These are phyloP conservation scores for Xylota segnis DNA, from an alignment of 2,888 invertebrate species.

Conservation along the genomic window DNA sequence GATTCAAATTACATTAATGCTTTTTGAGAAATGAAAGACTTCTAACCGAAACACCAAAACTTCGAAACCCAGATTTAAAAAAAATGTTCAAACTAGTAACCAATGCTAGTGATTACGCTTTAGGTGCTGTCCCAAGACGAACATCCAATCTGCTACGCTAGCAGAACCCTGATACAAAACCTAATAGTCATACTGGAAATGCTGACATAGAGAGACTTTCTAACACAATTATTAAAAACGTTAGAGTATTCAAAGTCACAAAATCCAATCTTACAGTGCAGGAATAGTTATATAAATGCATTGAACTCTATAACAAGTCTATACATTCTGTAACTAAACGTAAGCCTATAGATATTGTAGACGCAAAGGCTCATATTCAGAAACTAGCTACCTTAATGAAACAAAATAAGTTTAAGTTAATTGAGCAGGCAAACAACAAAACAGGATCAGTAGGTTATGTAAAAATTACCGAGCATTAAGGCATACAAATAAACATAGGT, in stretches of 20 bases:
- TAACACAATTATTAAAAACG: background rate
- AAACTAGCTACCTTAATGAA: no score
- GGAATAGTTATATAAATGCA: background rate
- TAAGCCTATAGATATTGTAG: background rate
- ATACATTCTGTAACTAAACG: no score
- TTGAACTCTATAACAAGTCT: background rate
- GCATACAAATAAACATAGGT: no score
- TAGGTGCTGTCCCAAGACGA: background rate
- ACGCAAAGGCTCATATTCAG: background rate
- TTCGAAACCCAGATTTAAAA: background rate
- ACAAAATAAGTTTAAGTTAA: background rate
- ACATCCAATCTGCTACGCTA: constrained; percentile 1
- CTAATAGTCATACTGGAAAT: no score
- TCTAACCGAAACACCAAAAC: constrained; percentile 7
- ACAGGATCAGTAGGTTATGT: no score
- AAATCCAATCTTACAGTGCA: constrained; percentile 2
- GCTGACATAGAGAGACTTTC: no score
- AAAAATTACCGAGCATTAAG: no score
- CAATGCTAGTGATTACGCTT: background rate
- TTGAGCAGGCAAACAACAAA: no score
- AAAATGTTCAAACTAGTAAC: constrained; percentile 6
- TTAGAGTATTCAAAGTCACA: background rate
- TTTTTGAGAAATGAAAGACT: background rate
- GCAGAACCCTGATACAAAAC: no score
- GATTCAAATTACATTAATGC: constrained; percentile 16